phyloP scores from a whole-genome alignment of 1,140 invertebrate genomes.

The Cataglyphis hispanica region DNA sequence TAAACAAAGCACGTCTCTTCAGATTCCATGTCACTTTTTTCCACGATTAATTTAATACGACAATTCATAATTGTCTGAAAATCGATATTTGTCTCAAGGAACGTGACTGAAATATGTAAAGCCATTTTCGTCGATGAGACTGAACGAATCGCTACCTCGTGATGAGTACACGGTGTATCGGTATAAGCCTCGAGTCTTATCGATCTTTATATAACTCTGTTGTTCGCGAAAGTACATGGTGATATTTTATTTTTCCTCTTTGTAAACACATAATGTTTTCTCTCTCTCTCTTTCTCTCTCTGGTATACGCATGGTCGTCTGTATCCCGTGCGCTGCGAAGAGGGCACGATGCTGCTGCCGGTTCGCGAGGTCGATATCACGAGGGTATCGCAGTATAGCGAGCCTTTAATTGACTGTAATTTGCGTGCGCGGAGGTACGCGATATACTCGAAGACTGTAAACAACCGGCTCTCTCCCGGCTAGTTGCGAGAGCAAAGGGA shows the following conservation, averaged over 20 bases:
- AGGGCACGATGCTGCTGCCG: conserved; percentile 20
- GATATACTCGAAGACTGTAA: conserved; percentile 77
- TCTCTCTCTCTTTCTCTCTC: not conserved
- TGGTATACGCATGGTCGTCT: conserved; percentile 17
- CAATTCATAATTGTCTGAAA: not conserved
- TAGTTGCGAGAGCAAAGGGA: conserved; percentile 56
- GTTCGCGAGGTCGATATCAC: conserved; percentile 69
- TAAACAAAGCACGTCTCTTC: conserved; percentile 7
- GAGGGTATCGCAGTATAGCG: conserved; percentile 47
- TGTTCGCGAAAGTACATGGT: not conserved
- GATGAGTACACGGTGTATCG: not conserved
- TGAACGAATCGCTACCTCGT: not conserved
- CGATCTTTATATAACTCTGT: not conserved
- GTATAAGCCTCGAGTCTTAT: not conserved
- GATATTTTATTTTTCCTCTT: not conserved
- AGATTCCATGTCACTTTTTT: not conserved
- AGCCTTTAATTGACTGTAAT: conserved; percentile 82
- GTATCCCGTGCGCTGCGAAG: conserved; percentile 22
- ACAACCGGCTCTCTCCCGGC: conserved; percentile 72
- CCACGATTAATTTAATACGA: not conserved
- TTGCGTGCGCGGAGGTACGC: conserved; percentile 79
- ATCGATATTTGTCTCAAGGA: not conserved
- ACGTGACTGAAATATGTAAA: not conserved
- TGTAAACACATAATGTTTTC: not conserved
- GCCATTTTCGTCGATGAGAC: not conserved